Evolutionary conservation across 1,140 invertebrate species (phyloP).

Genomic region (Listronotus oregonensis): DNA sequence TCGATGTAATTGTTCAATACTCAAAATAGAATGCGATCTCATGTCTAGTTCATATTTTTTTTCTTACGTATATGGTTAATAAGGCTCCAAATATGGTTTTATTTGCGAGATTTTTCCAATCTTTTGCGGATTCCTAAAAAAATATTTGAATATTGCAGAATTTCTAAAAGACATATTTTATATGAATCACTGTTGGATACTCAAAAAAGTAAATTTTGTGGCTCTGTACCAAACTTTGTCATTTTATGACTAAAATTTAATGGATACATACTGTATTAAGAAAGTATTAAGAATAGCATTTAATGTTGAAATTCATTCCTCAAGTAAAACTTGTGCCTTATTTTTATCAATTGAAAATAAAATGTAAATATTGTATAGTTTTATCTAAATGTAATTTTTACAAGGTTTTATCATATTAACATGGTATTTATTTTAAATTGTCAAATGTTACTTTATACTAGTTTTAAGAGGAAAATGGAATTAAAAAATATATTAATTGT

Average conservation of each 20-base stretch:
- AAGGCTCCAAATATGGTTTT: no score
- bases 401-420: slow-evolving; percentile 19
- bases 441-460: slow-evolving; percentile 4
- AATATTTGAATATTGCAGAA: no score
- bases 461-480: slow-evolving; percentile 8
- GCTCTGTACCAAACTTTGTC: background rate
- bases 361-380: slow-evolving; percentile 27
- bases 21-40: no score
- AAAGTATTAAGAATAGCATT: slow-evolving; percentile 12
- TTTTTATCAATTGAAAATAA: slow-evolving; percentile 3
- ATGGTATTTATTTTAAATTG: slow-evolving; percentile 20
- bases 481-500: slow-evolving; percentile 12
- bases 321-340: slow-evolving; percentile 19
- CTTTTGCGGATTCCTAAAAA: no score
- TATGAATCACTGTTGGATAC: no score
- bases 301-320: slow-evolving; percentile 17
- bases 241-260: background rate
- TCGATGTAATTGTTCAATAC: no score
- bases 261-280: background rate
- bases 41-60: no score
- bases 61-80: no score
- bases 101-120: no score
- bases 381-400: slow-evolving; percentile 13
- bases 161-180: no score
- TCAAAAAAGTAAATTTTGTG: no score